phyloP scores from a whole-genome alignment of 2,888 invertebrate species.

The Gonocerus acuteangulatus region DNA sequence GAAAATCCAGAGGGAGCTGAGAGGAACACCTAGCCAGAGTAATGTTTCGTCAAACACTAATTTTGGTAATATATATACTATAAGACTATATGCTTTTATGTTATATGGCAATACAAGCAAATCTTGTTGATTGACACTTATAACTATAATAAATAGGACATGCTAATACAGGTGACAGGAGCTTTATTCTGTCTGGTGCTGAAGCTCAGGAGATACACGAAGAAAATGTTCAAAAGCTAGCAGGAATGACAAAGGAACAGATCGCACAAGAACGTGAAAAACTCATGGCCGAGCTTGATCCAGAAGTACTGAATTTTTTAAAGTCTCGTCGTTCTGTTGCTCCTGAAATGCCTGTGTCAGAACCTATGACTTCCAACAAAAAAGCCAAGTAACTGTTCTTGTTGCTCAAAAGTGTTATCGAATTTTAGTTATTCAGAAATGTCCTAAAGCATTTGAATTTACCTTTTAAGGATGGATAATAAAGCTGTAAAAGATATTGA shows the following conservation, averaged over 20 bases:
- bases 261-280: constrained; percentile 66
- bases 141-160: too few relatives aligned
- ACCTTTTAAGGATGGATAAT: too few relatives aligned
- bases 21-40: background rate
- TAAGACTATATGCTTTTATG: too few relatives aligned
- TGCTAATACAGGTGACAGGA: constrained; percentile 37
- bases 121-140: too few relatives aligned
- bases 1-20: constrained; percentile 43
- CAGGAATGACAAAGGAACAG: constrained; percentile 62
- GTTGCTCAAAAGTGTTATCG: background rate
- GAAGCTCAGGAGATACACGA: constrained; percentile 56
- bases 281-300: constrained; percentile 56
- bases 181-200: constrained; percentile 40
- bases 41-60: background rate
- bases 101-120: too few relatives aligned
- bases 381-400: too few relatives aligned
- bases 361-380: too few relatives aligned
- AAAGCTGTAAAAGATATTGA: too few relatives aligned
- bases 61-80: too few relatives aligned
- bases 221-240: constrained; percentile 61
- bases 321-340: constrained; percentile 44
- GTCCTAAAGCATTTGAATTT: background rate
- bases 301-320: constrained; percentile 60
- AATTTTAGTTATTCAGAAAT: background rate
- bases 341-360: too few relatives aligned